These are phyloP conservation scores for Troilus luridus DNA, from an alignment of 2,888 invertebrate species.

Conservation along the genomic window DNA sequence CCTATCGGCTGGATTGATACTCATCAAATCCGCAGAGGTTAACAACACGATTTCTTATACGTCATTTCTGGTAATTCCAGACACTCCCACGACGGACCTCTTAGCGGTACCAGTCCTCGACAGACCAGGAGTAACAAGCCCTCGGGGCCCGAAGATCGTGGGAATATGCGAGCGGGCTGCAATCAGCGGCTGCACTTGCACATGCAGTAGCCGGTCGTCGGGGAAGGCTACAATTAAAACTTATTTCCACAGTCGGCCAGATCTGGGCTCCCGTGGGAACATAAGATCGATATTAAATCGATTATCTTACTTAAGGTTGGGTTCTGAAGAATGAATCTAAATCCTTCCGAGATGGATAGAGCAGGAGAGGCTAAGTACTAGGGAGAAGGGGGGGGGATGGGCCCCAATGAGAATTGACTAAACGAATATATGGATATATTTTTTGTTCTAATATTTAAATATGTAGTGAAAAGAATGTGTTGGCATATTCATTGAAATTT, in stretches of 20 bases:
- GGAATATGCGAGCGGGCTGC: conserved; percentile 16
- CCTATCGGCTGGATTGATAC: not conserved
- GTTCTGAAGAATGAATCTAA: not conserved
- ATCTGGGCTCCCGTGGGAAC: not conserved
- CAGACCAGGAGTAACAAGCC: conserved; percentile 5
- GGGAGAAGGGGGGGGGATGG: too few species aligned
- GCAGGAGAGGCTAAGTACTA: too few species aligned
- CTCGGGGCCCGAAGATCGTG: not conserved
- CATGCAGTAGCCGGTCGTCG: not conserved
- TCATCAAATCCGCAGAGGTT: not conserved
- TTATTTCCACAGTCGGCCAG: not conserved
- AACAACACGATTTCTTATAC: not conserved
- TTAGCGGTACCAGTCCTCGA: conserved; percentile 15
- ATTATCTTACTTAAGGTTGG: not conserved
- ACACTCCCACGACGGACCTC: not conserved
- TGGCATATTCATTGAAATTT: too few species aligned
- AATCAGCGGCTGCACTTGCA: conserved; percentile 22
- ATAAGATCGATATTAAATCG: not conserved
- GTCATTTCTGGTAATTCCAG: not conserved
- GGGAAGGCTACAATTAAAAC: not conserved
- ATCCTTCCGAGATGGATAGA: not conserved
- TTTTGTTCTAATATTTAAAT: too few species aligned
- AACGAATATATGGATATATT: too few species aligned
- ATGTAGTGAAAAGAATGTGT: too few species aligned
- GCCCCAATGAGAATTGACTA: too few species aligned